phyloP scores from a whole-genome alignment of 2,113 vertebrate species.

The Gymnogyps californianus region DNA sequence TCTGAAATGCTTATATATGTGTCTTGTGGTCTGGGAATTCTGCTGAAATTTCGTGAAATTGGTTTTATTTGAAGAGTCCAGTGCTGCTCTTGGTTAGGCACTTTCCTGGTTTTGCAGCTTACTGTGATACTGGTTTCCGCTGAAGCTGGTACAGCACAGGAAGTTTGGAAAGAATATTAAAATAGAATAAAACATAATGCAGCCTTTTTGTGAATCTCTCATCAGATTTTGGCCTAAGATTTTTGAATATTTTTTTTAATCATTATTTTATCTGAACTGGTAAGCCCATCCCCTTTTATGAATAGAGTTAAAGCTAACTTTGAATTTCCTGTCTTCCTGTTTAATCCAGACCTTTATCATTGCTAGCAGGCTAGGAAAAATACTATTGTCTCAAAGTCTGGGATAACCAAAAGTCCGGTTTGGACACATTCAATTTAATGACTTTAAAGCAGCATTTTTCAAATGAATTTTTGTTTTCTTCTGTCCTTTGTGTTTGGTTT shows the following conservation, averaged over 20 bases:
- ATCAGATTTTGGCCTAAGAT: not conserved
- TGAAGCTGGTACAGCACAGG: not conserved
- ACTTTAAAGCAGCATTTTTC: slow-evolving; percentile 7
- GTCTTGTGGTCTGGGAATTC: not conserved
- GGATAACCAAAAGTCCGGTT: slow-evolving; percentile 15
- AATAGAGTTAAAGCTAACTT: slow-evolving; percentile 58
- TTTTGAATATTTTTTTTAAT: not conserved
- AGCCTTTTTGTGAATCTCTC: not conserved
- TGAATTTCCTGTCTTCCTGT: slow-evolving; percentile 68
- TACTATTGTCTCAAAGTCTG: slow-evolving; percentile 49
- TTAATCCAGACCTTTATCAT: slow-evolving; percentile 63
- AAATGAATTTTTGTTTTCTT: not conserved
- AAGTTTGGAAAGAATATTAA: slow-evolving; percentile 1
- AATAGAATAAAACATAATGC: not conserved
- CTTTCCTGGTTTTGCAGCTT: not conserved
- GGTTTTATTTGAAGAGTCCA: not conserved
- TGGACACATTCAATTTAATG: slow-evolving; percentile 14
- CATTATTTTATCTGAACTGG: slow-evolving; percentile 34
- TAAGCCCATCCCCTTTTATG: slow-evolving; percentile 45
- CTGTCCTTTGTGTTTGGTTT: not conserved
- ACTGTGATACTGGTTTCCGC: not conserved
- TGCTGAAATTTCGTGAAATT: not conserved
- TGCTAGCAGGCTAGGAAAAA: slow-evolving; percentile 50
- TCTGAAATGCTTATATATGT: not conserved
- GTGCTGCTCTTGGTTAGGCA: not conserved